These are phyloP conservation scores for Netelia virgata DNA, from an alignment of 2,888 invertebrate genomes.

Conservation along the genomic window DNA sequence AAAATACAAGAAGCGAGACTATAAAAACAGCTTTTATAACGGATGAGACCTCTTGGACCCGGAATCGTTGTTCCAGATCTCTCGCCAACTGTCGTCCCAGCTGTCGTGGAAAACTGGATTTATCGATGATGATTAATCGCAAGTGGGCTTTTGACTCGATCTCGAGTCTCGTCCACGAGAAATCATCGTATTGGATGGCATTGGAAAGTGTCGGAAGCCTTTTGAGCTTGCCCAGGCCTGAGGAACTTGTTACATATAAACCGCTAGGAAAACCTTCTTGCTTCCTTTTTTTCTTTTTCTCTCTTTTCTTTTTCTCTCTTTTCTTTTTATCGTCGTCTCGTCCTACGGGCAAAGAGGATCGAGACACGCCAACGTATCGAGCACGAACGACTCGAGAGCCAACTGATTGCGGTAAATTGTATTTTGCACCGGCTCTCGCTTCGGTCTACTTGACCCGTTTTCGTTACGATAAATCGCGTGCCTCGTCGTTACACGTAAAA, in stretches of 20 bases:
- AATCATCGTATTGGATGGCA: slow-evolving; percentile 53
- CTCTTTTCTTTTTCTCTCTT: background rate
- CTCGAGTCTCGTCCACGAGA: background rate
- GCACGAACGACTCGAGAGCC: background rate
- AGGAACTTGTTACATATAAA: slow-evolving; percentile 20
- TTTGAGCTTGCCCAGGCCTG: slow-evolving; percentile 1
- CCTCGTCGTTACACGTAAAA: slow-evolving; percentile 7
- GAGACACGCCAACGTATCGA: background rate
- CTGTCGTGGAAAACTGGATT: slow-evolving; percentile 37
- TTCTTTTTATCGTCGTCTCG: background rate
- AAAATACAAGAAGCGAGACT: background rate
- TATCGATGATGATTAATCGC: slow-evolving; percentile 48
- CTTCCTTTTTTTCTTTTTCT: slow-evolving; percentile 1
- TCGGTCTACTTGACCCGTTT: background rate
- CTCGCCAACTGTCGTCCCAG: slow-evolving; percentile 23
- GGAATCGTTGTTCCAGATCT: slow-evolving; percentile 36
- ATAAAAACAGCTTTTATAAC: slow-evolving; percentile 19
- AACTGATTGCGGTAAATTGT: slow-evolving; percentile 21
- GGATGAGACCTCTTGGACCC: background rate
- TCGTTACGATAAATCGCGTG: background rate
- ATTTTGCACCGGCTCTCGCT: background rate
- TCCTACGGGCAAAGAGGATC: background rate
- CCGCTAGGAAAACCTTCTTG: slow-evolving; percentile 49
- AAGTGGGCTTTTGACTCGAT: slow-evolving; percentile 29
- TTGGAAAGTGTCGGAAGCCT: slow-evolving; percentile 60